Percentiles rank a stretch among this genome's conserved stretches.
phyloP scores from a whole-genome alignment of 2,113 vertebrate species.

The Pseudorasbora parva region DNA sequence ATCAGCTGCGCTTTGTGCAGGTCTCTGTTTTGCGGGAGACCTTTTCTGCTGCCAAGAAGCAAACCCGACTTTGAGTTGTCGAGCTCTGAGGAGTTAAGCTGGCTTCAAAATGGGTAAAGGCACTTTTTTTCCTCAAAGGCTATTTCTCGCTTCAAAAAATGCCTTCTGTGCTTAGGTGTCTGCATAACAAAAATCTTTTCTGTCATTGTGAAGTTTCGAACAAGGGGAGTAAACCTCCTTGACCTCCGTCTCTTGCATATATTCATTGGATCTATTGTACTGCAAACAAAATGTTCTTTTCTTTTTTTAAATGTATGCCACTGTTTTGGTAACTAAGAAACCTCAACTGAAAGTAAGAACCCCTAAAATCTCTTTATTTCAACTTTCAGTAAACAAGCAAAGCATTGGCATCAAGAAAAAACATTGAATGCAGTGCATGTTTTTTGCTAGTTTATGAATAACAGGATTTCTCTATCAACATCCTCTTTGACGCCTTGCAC shows the following conservation, averaged over 20 bases:
- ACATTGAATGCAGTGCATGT: neutral
- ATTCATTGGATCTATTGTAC: neutral
- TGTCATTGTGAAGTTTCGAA: neutral
- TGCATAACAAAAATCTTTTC: neutral
- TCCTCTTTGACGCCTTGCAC: neutral
- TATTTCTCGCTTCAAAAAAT: neutral
- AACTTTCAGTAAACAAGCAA: neutral
- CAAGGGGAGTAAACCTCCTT: neutral
- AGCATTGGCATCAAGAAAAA: neutral
- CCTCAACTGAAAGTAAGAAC: neutral
- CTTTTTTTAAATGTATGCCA: neutral
- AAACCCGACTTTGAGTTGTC: conserved; percentile 25
- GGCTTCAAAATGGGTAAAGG: neutral
- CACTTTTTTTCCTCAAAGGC: neutral
- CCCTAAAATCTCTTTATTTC: neutral
- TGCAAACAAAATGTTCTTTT: neutral
- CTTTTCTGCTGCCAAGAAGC: conserved; percentile 24
- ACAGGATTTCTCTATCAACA: conserved; percentile 28
- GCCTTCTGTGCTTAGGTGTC: neutral
- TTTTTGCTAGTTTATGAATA: conserved; percentile 33
- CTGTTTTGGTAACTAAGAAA: neutral
- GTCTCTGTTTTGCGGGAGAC: conserved; percentile 49
- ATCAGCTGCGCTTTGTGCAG: conserved; percentile 64
- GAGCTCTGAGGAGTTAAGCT: conserved; percentile 28
- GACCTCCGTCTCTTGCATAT: neutral